Evolutionary conservation across 1,140 invertebrate species (phyloP), one percentile per base, ranked within the genome.

Genomic region (Bombus sylvicola): DNA sequence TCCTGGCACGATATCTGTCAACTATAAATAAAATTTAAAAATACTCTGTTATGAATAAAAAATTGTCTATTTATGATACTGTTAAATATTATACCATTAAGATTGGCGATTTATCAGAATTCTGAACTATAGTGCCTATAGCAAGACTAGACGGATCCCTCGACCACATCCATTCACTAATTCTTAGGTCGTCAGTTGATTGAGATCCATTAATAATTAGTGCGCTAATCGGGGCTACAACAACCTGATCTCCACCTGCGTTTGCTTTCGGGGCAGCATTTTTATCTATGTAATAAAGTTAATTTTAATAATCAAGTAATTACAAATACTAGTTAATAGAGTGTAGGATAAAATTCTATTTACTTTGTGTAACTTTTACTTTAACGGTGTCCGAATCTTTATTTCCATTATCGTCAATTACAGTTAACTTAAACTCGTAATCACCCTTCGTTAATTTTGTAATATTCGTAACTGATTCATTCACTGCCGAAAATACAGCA

Each of bases 341-440:
- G 22, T n/a, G n/a, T 43, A 28, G 2, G 1, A 78, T 82, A 71
- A 64, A 62, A 74, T n/a, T 74, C 12, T 15, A 73, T 25, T 96
- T 96, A 99, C 98, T 98, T 96, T 99, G 98, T 83, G 98, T 97
- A n/a, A 99, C 98, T 87, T 96, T 97, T 28, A 99, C 96, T 91
- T 96, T 96, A 37, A 97, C 96, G 59, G 96, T 96, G 93, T 97
- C 97, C 28, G 96, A 96, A 39, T 97, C 97, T 34, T 97, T 96
- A 92, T 99, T 98, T 66, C 97, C 97, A 91, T 97, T 97, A 88
- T 97, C 97, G 94, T 99, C 98, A 28, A 97, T 96, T 3, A 99
- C 98, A 28, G 97, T 98, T 69, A 99, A 94, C 91, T 97, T 97
- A 93, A 99, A 98, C 78, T 96, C 94, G 92, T 99, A 99, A 79